These are phyloP conservation scores for Phrixothrix hirtus DNA, from an alignment of 2,888 invertebrate genomes.

Conservation along the genomic window DNA sequence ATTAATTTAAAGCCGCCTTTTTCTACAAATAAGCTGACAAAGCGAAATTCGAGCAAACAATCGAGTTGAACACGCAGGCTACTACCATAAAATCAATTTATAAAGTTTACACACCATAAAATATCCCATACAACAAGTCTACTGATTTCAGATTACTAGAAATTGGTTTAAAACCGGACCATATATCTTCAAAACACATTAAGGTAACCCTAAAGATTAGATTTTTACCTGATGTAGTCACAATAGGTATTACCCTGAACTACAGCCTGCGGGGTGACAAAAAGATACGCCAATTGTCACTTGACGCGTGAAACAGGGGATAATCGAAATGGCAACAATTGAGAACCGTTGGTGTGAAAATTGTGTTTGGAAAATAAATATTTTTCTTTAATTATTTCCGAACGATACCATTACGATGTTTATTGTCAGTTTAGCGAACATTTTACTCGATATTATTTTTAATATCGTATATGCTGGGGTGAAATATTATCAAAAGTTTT, in stretches of 20 bases:
- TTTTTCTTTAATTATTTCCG: constrained; percentile 48
- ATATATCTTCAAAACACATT: constrained; percentile 39
- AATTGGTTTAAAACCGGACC: constrained; percentile 35
- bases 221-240: constrained; percentile 37
- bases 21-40: too few relatives aligned
- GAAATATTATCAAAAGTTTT: neutral
- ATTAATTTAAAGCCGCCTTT: too few relatives aligned
- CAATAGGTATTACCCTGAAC: constrained; percentile 29
- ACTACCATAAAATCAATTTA: constrained; percentile 41
- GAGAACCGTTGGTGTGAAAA: constrained; percentile 41
- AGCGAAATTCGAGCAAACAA: constrained; percentile 14
- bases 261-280: constrained; percentile 38
- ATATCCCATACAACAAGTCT: constrained; percentile 37
- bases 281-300: constrained; percentile 41
- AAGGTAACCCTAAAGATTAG: constrained; percentile 28
- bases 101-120: constrained; percentile 46
- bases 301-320: constrained; percentile 44
- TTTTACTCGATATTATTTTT: constrained; percentile 18
- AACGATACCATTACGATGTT: constrained; percentile 18
- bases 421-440: constrained; percentile 23
- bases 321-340: constrained; percentile 35
- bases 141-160: constrained; percentile 37
- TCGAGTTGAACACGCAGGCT: constrained; percentile 20
- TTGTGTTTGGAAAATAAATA: constrained; percentile 49
- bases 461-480: constrained; percentile 5